Evolutionary conservation across 2,888 invertebrate species (phyloP), one percentile per base, ranked within the genome.

Genomic region (Macrophya alboannulata): DNA sequence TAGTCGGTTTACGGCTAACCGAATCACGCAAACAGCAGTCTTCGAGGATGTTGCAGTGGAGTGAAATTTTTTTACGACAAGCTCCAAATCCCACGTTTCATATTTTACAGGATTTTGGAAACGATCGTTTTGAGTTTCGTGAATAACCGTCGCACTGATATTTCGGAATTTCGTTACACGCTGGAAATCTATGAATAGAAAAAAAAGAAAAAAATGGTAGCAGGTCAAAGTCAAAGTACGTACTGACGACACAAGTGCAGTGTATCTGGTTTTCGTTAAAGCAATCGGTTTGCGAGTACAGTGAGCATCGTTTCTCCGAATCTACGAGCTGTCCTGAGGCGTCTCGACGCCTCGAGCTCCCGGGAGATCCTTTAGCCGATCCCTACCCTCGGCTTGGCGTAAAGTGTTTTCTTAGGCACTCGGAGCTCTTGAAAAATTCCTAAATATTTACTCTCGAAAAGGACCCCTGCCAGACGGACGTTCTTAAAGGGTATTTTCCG

Each of bases 381-480:
- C 68, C 83, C 48, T 82, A 21, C 25, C 86, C 72, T 84, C 87
- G 85, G 85, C 87, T 87, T 86, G 88, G 86, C 87, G 89, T 89
- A 92, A 92, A 92, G 91, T 92, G 93, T 92, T 93, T 93, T 91
- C 92, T 92, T 91, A 92, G 90, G 92, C 91, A 91, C 91, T 92
- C 89, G 91, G 89, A 87, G 87, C 92, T 91, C 91, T 91, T 91
- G 85, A 91, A 91, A 91, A 92, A 92, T 92, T 92, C 90, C 91
- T 91, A 93, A 93, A 93, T 92, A 93, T 93, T 93, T 92, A 92
- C 92, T 89, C 90, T 85, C 79, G 86, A 86, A 86, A 76, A 72
- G 84, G 74, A 84, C 55, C 37, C 68, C 51, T 74, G 72, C n/a
- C 25, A 43, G 88, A 89, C 59, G 71, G 82, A 79, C 88, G 87